Evolutionary conservation across 1,140 invertebrate species (phyloP).

Genomic region (Cephus cinctus): DNA sequence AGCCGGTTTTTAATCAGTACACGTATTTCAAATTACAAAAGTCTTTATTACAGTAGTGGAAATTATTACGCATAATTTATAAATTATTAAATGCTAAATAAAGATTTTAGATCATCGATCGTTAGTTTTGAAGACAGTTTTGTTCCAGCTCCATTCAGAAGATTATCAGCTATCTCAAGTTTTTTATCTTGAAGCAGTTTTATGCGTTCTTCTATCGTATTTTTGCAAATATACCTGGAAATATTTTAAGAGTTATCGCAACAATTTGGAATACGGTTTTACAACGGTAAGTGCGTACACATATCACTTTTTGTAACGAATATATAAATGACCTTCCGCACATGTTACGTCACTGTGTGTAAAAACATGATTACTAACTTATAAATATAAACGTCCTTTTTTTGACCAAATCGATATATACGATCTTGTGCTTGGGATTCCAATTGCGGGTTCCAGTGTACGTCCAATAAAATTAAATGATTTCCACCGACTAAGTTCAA

Average conservation of each 20-base stretch:
- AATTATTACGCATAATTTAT: too few relatives aligned
- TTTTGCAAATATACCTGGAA: constrained; percentile 71
- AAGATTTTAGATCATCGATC: constrained; percentile 72
- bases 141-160: constrained; percentile 67
- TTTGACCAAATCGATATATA: constrained; percentile 88
- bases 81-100: constrained; percentile 68
- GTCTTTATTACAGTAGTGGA: too few relatives aligned
- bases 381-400: constrained; percentile 77
- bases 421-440: constrained; percentile 90
- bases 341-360: too few relatives aligned
- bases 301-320: too few relatives aligned
- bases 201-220: constrained; percentile 86
- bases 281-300: too few relatives aligned
- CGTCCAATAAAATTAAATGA: constrained; percentile 85
- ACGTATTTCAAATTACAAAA: too few relatives aligned
- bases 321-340: too few relatives aligned
- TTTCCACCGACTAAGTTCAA: constrained; percentile 88
- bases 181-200: constrained; percentile 80
- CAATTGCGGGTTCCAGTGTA: constrained; percentile 95
- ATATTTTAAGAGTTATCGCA: constrained; percentile 7
- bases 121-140: constrained; percentile 65
- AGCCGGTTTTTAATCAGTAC: too few relatives aligned
- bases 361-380: too few relatives aligned
- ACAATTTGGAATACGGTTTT: too few relatives aligned
- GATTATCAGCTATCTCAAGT: constrained; percentile 69